Evolutionary conservation across 1,140 invertebrate genomes (phyloP), one percentile per base, ranked within the genome.

Genomic region (Leptestheria dahalacensis): DNA sequence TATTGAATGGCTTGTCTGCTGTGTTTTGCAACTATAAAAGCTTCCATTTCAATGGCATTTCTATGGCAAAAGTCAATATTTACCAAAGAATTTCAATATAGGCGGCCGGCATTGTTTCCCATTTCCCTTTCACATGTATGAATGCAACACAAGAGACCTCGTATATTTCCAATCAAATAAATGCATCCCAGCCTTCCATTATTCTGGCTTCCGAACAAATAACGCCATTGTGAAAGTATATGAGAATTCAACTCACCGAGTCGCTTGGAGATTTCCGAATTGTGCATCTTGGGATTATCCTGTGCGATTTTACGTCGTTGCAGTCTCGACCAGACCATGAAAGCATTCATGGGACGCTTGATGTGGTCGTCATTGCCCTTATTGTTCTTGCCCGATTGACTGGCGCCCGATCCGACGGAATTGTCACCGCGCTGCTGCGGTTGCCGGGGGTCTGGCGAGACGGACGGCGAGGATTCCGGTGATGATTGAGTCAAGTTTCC

Each of bases 201-300:
- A n/a, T n/a, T n/a, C n/a, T n/a, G 50, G 48, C n/a, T 24, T n/a
- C 12, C 3, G 21, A n/a, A n/a, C n/a, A n/a, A n/a, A n/a, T n/a
- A n/a, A n/a, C n/a, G n/a, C n/a, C n/a, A 25, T 18, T 4, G 25
- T 57, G 56, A 41, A 58, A 21, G 2, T 15, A 25, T 15, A 58
- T 11, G 56, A 25, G 12, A 47, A 26, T 1, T 24, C 9, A 1
- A 64, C 83, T 81, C 63, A 88, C 86, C 93, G 18, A 97, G 75
- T 48, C 90, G 77, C 72, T 96, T 96, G 41, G 86, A 91, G 63
- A 97, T 97, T 72, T 96, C 91, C 0, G 91, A 94, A 70, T 96
- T 96, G 76, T 96, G 92, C 91, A 97, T 94, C 74, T 96, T 95
- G 24, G 92, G 92, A 72, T 96, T 94, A 66, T 96, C 91, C 69